Conservation (phyloP, 2,113 vertebrate genomes). For the Egretta garzetta region DNA sequence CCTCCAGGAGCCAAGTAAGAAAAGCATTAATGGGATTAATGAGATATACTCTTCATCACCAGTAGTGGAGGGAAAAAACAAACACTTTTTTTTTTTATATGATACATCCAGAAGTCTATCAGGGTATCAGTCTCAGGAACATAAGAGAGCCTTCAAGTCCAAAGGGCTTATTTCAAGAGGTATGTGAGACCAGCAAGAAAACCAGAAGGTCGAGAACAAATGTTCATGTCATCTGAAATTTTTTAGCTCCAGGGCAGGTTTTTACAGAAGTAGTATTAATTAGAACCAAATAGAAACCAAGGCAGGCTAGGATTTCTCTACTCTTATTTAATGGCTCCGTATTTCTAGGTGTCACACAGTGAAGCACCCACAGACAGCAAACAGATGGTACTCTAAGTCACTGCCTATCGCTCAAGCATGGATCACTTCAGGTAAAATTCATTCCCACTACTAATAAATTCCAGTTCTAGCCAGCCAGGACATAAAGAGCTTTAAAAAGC, state of each 20-base stretch:
- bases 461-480: not conserved
- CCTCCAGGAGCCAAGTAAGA: not conserved
- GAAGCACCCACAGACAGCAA: not conserved
- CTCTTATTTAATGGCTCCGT: not conserved
- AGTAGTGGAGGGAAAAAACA: not conserved
- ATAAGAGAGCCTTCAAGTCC: not conserved
- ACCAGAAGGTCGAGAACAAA: not conserved
- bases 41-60: not conserved
- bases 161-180: not conserved
- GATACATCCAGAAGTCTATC: not conserved
- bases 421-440: not conserved
- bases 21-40: not conserved
- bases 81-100: fast-evolving
- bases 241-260: not conserved
- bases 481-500: not conserved
- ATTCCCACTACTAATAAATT: not conserved
- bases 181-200: not conserved
- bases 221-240: not conserved
- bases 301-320: not conserved
- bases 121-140: not conserved
- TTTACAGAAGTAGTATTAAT: not conserved
- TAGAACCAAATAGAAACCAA: not conserved
- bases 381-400: not conserved
- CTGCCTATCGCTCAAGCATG: not conserved
- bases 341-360: not conserved